Base-by-base conservation (phyloP, 2,888 invertebrate genomes). In the Xylophagus ater region DNA sequence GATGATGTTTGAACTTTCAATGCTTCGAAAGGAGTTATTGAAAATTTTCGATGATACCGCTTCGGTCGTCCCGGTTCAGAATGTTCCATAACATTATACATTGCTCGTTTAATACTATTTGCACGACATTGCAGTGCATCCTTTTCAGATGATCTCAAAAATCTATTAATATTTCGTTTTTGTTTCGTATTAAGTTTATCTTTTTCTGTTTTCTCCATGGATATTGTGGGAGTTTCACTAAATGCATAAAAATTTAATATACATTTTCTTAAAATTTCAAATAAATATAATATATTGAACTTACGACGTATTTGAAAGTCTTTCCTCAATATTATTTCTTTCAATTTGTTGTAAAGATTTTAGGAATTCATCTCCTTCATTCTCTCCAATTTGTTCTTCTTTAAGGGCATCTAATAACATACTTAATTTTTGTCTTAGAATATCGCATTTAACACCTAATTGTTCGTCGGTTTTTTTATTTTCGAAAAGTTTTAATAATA, bases 41-140 rank as follows among this genome's bases (percentile, higher is more conserved):
- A 64, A 4, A 65, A 52, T 41, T 62, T 62, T 31, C 65, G 54
- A 43, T 62, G 61, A 76, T 75, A 47, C 70, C 75, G 59, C 40
- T 62, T 62, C 1, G 64, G 62, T 2, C 65, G 55, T 2, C 64
- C 63, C 3, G 63, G 73, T 54, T 86, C 86, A 2, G 84, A 79
- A 57, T 85, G 81, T 55, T 85, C 83, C 34, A 87, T 79, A 26
- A 88, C 73, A 58, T 76, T 80, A 45, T 82, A 71, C 43, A 88
- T 78, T 15, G 86, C 86, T 53, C 81, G 77, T 62, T 87, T 87
- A 46, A 88, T 69, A 62, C 86, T 87, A 57, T 86, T 85, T 13
- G 85, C 85, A 37, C 87, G 68, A 40, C 70, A 66, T 46, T 75
- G 67, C 21, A 76, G 56, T 12, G 70, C 68, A 47, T 76, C 74